A percentile compares a stretch with the other conserved stretches of the same genome.
Conservation (phyloP, 2,888 invertebrate species). For the Phalangium opilio region DNA sequence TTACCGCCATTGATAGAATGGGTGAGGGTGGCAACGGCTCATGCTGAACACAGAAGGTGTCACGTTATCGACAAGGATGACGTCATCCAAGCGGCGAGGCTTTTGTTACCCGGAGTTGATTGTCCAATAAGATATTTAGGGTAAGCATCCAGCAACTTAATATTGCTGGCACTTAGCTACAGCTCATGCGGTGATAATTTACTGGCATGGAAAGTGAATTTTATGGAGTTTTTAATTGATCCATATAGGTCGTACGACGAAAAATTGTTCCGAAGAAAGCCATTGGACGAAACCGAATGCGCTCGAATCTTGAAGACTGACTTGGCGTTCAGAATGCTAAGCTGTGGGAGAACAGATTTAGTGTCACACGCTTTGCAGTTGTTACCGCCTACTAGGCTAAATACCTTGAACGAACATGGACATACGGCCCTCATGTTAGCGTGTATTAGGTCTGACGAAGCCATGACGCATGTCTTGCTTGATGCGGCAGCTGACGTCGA, state of each 20-base stretch:
- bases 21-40: conserved; percentile 66
- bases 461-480: conserved; percentile 51
- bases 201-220: too few species aligned
- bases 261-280: conserved; percentile 31
- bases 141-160: conserved; percentile 30
- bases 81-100: conserved; percentile 68
- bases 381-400: conserved; percentile 42
- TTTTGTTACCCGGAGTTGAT: conserved; percentile 73
- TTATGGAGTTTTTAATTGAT: background rate
- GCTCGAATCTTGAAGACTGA: conserved; percentile 49
- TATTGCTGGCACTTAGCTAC: too few species aligned
- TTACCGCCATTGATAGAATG: conserved; percentile 81
- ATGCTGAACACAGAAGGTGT: conserved; percentile 57
- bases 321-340: conserved; percentile 61
- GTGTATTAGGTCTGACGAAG: conserved; percentile 60
- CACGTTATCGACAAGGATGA: conserved; percentile 67
- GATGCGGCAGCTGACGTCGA: conserved; percentile 68
- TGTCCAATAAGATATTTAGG: conserved; percentile 65
- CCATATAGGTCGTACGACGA: conserved; percentile 36
- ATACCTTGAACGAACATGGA: conserved; percentile 36
- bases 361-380: conserved; percentile 58
- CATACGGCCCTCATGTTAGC: conserved; percentile 71
- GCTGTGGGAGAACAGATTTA: conserved; percentile 62
- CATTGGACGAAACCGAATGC: conserved; percentile 39
- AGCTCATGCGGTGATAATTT: too few species aligned